A percentile compares a stretch with the other conserved stretches of the same genome.
Conservation (phyloP, 2,888 invertebrate species). For the Meta bourneti region DNA sequence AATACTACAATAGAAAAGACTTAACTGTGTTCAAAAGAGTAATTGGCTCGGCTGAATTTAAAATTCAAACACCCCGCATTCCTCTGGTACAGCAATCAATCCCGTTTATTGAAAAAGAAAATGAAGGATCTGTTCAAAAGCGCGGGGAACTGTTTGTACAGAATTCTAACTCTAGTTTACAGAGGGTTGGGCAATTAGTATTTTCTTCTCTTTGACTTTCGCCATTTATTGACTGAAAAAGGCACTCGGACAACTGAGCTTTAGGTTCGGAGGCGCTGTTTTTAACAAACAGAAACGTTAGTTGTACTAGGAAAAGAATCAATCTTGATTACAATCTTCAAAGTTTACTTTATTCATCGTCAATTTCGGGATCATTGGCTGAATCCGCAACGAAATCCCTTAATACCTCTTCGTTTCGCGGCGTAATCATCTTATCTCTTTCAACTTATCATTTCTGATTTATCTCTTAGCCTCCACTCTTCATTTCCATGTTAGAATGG, state of each 20-base stretch:
- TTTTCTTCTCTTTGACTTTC: background rate
- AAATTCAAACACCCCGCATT: too few relatives aligned
- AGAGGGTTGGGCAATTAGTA: background rate
- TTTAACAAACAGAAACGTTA: background rate
- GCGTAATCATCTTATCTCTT: background rate
- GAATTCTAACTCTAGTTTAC: background rate
- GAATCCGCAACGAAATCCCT: background rate
- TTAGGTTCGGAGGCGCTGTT: background rate
- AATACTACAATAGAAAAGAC: too few relatives aligned
- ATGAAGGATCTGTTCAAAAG: too few relatives aligned
- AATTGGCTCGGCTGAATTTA: too few relatives aligned
- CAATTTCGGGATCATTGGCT: background rate
- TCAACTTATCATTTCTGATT: background rate
- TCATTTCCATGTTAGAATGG: background rate
- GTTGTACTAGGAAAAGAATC: background rate
- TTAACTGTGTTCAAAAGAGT: too few relatives aligned
- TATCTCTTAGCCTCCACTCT: background rate
- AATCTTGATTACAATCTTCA: conserved; percentile 1
- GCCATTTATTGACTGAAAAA: background rate
- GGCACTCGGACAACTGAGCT: background rate
- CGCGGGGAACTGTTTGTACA: background rate
- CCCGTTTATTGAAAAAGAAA: too few relatives aligned
- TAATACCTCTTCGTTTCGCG: background rate
- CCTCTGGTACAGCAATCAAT: too few relatives aligned
- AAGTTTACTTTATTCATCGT: background rate